A percentile compares a stretch with the other conserved stretches of the same genome.
These are phyloP conservation scores for Liposcelis brunnea DNA, from an alignment of 2,888 invertebrate genomes.

Conservation along the genomic window DNA sequence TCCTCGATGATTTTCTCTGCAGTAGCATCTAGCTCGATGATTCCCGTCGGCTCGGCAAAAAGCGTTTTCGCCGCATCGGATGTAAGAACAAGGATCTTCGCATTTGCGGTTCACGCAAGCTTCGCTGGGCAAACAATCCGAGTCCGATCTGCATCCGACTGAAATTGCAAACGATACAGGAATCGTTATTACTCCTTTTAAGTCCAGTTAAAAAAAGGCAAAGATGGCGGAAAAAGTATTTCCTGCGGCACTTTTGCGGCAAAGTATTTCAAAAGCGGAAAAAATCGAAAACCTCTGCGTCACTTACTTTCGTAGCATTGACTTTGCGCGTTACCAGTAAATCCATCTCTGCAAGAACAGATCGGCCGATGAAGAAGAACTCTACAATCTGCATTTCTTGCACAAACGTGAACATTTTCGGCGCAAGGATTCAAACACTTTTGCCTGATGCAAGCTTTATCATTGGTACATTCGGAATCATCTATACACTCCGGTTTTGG, in stretches of 20 bases:
- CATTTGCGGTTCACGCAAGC: slow-evolving; percentile 71
- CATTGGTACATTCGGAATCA: slow-evolving; percentile 64
- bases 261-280: too few relatives aligned
- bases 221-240: slow-evolving; percentile 9
- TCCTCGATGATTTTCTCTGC: slow-evolving; percentile 55
- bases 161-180: slow-evolving; percentile 20
- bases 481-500: slow-evolving; percentile 57
- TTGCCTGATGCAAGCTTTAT: slow-evolving; percentile 62
- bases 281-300: slow-evolving; percentile 18
- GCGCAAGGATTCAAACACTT: slow-evolving; percentile 59
- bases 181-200: too few relatives aligned
- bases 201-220: too few relatives aligned
- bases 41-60: slow-evolving; percentile 55
- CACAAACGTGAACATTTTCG: slow-evolving; percentile 46
- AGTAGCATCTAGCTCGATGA: slow-evolving; percentile 63
- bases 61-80: slow-evolving; percentile 68
- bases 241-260: not conserved
- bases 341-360: slow-evolving; percentile 66
- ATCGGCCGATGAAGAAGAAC: slow-evolving; percentile 63
- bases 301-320: slow-evolving; percentile 55
- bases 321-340: slow-evolving; percentile 65
- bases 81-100: slow-evolving; percentile 56
- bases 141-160: slow-evolving; percentile 73
- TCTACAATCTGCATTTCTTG: slow-evolving; percentile 58
- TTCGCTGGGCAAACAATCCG: slow-evolving; percentile 65